Conservation (phyloP, 2,113 vertebrate species). For the Glareola pratincola region DNA sequence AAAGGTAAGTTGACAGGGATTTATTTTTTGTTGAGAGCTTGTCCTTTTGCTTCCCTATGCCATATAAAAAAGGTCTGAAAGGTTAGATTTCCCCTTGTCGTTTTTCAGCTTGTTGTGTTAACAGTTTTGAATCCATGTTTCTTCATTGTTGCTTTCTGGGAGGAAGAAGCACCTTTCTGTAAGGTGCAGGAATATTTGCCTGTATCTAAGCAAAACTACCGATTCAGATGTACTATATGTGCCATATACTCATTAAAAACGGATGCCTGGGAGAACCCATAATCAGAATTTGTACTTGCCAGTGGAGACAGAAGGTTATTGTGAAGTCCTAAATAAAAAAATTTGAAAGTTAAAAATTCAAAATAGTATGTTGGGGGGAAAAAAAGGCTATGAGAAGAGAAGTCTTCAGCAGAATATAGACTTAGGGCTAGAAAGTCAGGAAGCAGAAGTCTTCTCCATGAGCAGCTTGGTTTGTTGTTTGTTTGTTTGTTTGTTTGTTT, state of each 20-base stretch:
- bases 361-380: neutral
- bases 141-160: neutral
- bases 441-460: neutral
- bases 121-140: neutral
- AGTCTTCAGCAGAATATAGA: neutral
- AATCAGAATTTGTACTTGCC: neutral
- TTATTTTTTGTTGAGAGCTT: slow-evolving; percentile 43
- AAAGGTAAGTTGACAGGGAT: slow-evolving; percentile 16
- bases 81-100: neutral
- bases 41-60: neutral
- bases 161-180: neutral
- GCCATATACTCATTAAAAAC: neutral
- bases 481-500: too few relatives aligned
- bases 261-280: neutral
- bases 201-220: neutral
- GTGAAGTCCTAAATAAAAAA: neutral
- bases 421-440: neutral
- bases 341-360: neutral
- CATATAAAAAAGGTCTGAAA: neutral
- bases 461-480: neutral
- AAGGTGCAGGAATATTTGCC: neutral
- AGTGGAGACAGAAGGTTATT: neutral
- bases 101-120: neutral
- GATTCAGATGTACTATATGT: neutral
- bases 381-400: neutral